phyloP scores from a whole-genome alignment of 2,797 vertebrate species.

The Hoplostethus mediterraneus region DNA sequence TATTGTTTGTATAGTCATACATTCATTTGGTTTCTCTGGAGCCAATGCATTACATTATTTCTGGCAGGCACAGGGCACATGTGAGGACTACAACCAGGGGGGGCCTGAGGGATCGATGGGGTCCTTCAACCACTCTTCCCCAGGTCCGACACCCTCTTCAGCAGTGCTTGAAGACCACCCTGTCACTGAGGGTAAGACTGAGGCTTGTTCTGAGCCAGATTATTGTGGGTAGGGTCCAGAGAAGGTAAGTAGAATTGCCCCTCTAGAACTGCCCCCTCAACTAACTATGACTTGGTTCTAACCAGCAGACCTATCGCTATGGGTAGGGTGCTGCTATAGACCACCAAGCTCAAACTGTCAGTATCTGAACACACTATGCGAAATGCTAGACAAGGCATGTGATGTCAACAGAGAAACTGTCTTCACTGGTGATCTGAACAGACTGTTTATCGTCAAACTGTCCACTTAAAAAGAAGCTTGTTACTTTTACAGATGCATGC shows the following conservation, averaged over 20 bases:
- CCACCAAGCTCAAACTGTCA: no score
- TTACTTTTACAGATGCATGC: no score
- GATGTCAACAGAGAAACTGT: no score
- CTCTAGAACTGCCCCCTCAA: not conserved
- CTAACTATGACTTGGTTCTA: no score
- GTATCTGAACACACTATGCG: no score
- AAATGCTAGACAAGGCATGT: no score
- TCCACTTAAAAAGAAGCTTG: no score
- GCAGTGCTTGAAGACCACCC: slow-evolving; percentile 75
- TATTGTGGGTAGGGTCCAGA: not conserved
- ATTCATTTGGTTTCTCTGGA: not conserved
- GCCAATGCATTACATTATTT: slow-evolving; percentile 7
- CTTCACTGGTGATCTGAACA: no score
- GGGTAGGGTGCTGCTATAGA: no score
- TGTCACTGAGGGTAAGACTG: slow-evolving; percentile 88
- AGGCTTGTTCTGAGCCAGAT: not conserved
- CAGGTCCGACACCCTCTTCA: slow-evolving; percentile 76
- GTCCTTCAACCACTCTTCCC: slow-evolving; percentile 65
- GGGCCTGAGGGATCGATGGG: slow-evolving; percentile 74
- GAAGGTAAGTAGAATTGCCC: not conserved
- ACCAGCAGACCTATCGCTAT: no score
- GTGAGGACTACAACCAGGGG: slow-evolving; percentile 86
- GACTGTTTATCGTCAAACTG: no score
- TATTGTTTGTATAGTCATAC: no score
- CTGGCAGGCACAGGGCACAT: slow-evolving; percentile 85